Evolutionary conservation across 92 coral and sea anemone species (phyloP).

Genomic region (Epizoanthus scotinus): DNA sequence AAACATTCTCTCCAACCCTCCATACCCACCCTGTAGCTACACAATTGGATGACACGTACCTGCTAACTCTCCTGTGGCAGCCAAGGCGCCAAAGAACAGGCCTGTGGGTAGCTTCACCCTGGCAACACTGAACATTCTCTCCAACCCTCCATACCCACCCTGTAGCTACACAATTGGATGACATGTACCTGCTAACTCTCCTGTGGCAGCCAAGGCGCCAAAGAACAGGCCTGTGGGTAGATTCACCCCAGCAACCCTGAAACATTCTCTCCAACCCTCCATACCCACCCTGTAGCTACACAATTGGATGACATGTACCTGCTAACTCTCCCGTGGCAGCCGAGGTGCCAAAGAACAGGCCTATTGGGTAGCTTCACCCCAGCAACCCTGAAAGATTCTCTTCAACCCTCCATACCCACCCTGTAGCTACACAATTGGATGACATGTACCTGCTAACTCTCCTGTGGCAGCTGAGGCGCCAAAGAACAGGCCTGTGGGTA

Average conservation of each 20-base stretch:
- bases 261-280: constrained; percentile 88
- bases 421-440: too few relatives aligned
- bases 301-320: too few relatives aligned
- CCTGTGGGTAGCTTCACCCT: constrained; percentile 95
- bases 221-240: constrained; percentile 88
- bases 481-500: constrained; percentile 87
- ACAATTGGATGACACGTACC: too few relatives aligned
- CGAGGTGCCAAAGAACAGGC: constrained; percentile 80
- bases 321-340: constrained; percentile 98
- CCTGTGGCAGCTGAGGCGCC: constrained; percentile 97
- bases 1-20: constrained; percentile 90
- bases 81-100: constrained; percentile 81
- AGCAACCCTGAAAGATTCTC: constrained; percentile 80
- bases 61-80: constrained; percentile 96
- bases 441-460: constrained; percentile 85
- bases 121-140: constrained; percentile 77
- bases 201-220: constrained; percentile 94
- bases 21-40: too few relatives aligned
- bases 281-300: too few relatives aligned
- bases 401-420: too few relatives aligned
- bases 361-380: constrained; percentile 94
- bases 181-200: constrained; percentile 89
- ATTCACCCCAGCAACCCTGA: constrained; percentile 87
- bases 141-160: too few relatives aligned
- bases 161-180: too few relatives aligned